Evolutionary conservation across 2,888 invertebrate genomes (phyloP), one percentile per base, ranked within the genome.

Genomic region (Trichogramma dendrolimi): DNA sequence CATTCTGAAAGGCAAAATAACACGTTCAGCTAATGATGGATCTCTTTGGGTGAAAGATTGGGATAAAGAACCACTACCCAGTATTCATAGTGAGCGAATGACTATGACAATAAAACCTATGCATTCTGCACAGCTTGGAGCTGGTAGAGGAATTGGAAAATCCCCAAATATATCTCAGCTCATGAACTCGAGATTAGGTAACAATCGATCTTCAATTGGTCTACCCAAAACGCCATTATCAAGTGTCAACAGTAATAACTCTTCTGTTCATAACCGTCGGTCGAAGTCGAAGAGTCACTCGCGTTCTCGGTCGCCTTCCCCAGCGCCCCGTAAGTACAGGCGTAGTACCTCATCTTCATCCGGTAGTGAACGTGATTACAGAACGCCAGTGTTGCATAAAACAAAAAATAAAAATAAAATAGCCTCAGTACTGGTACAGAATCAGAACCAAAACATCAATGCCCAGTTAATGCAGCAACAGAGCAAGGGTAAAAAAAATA

Each of bases 11-110:
- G 94, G 94, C 47, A 92, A 96, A 81, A 90, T 98, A 66, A 94
- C 94, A 58, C 88, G 91, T 61, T 92, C 96, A 11, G 92, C 94
- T 53, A 90, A 90, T 74, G 90, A 90, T 72, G 93, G 93, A 66
- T 90, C 91, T 68, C 84, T 95, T 51, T 90, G 90, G 86, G 88
- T 89, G 1, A 91, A 94, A 75, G 93, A 98, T 81, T 99, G 99
- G 99, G 90, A 90, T 71, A 87, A 86, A 67, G 97, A 98, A 78
- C 92, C 96, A 42, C 84, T 97, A 69, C 97, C 97, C 49, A 91
- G 89, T 79, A 90, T 91, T 59, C 86, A 90, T 74, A 91, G 91
- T 77, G 91, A 91, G 77, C 83, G 89, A 46, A 86, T 87, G 80
- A 85, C 82, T 67, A 81, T 87, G 73, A 83, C 86, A 60, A 86